Evolutionary conservation across 2,888 invertebrate species (phyloP), one percentile per base, ranked within the genome.

Genomic region (Trichopoda pennipes): DNA sequence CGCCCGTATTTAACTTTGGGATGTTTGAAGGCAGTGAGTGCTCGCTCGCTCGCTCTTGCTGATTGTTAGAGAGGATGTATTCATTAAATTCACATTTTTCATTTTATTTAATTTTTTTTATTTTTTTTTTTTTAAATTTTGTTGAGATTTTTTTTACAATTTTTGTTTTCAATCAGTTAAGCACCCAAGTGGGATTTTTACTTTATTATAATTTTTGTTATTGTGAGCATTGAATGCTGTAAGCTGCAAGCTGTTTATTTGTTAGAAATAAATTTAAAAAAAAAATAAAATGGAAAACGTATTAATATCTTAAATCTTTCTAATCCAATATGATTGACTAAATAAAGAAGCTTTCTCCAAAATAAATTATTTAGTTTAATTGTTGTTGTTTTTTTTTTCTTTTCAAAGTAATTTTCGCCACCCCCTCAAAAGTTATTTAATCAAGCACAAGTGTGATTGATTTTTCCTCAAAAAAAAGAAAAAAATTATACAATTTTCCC

Each of bases 11-110:
- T 16, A 17, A 17, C 32, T 28, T 63, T 64, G 47, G 17, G 7
- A 44, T 58, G 49, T 32, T 70, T 28, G 1, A 35, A 12, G n/a
- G 32, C 23, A 16, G 44, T 63, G n/a, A n/a, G 6, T n/a, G 4
- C n/a, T 2, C 7, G 32, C 49, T 63, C 16, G n/a, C 19, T 12
- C n/a, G n/a, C n/a, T n/a, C n/a, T n/a, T n/a, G n/a, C n/a, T n/a
- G n/a, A n/a, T n/a, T n/a, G n/a, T n/a, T n/a, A 55, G 76, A 75
- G 79, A 85, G 85, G 85, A 84, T 85, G 85, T 83, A 83, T 83
- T 84, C 85, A 84, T 85, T 85, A 78, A 85, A 85, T 83, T 80
- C 72, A 80, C 64, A 84, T 85, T 84, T 84, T 84, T 85, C 80
- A 83, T 78, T 83, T 84, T 73, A 47, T 63, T 28, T 28, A 7